phyloP scores from a whole-genome alignment of 2,113 vertebrate genomes.

The Lasiurus cinereus region DNA sequence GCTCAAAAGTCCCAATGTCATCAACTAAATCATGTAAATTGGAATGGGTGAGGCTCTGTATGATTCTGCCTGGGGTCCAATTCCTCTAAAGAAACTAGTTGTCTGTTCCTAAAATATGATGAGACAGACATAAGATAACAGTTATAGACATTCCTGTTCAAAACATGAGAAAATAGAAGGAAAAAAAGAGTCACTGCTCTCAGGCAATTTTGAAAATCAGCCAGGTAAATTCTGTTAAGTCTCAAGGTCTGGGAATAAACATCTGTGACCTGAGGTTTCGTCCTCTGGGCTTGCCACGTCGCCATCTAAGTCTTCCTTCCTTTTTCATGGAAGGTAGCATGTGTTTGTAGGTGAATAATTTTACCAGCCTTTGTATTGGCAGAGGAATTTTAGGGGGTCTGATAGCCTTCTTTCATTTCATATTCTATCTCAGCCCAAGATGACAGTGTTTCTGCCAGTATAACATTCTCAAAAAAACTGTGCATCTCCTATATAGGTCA shows the following conservation, averaged over 20 bases:
- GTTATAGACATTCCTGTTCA: neutral
- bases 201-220: neutral
- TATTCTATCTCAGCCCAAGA: neutral
- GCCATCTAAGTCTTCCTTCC: neutral
- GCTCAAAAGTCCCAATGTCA: neutral
- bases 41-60: neutral
- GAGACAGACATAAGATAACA: neutral
- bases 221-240: neutral
- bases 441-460: neutral
- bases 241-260: neutral
- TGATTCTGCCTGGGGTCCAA: neutral
- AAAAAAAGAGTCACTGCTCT: neutral
- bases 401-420: neutral
- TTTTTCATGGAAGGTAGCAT: neutral
- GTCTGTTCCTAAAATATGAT: neutral
- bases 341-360: neutral
- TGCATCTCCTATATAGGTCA: conserved; percentile 3
- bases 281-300: neutral
- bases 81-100: neutral
- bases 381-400: neutral
- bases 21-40: neutral
- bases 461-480: neutral
- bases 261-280: neutral
- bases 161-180: neutral
- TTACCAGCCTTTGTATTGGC: neutral